A percentile compares a stretch with the other conserved stretches of the same genome.
Conservation (phyloP, 2,797 vertebrate species). For the Aldrovandia affinis region DNA sequence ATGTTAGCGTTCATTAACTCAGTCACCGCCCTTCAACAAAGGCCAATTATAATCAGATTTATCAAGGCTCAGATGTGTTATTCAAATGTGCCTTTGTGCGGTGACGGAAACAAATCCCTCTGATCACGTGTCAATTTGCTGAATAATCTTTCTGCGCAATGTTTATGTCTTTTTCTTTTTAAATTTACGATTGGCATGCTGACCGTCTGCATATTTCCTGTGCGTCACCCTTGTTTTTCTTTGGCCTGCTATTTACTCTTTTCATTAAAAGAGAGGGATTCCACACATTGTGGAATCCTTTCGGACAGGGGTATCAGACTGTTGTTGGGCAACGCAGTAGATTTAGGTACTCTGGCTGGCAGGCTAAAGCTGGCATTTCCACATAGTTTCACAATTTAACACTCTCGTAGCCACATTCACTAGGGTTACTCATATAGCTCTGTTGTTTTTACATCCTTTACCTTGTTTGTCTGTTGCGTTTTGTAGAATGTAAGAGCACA, state of each 20-base stretch:
- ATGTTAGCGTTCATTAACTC: conserved; percentile 61
- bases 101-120: conserved; percentile 71
- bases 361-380: conserved; percentile 48
- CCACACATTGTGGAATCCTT: conserved; percentile 55
- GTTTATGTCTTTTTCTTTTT: conserved; percentile 74
- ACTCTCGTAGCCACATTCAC: conserved; percentile 50
- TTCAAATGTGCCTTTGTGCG: conserved; percentile 64
- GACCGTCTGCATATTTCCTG: conserved; percentile 55
- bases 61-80: conserved; percentile 64
- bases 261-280: conserved; percentile 64
- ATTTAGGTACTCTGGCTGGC: conserved; percentile 42
- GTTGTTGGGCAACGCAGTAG: conserved; percentile 23
- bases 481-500: background rate
- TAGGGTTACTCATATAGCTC: conserved; percentile 30
- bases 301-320: conserved; percentile 30
- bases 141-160: conserved; percentile 69
- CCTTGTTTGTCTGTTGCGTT: background rate
- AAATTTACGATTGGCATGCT: conserved; percentile 68
- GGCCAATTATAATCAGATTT: conserved; percentile 70
- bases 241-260: conserved; percentile 62
- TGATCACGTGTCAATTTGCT: conserved; percentile 71
- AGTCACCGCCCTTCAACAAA: conserved; percentile 66
- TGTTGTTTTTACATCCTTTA: background rate
- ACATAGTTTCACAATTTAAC: conserved; percentile 54
- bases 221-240: conserved; percentile 51